Conservation (phyloP, 2,797 vertebrate genomes). For the Limnodromus scolopaceus region DNA sequence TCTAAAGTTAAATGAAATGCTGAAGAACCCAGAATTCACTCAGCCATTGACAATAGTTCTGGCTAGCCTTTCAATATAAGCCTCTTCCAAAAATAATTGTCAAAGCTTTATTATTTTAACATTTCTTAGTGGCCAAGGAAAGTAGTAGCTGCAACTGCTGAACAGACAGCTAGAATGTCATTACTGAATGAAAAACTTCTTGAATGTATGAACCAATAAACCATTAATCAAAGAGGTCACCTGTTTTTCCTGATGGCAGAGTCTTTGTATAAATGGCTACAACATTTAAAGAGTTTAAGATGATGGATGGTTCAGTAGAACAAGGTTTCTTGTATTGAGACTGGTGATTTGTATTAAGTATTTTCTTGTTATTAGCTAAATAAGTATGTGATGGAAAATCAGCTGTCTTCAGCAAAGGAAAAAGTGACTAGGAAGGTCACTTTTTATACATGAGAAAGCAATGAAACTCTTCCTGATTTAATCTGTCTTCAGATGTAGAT, state of each 20-base stretch:
- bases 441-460: neutral
- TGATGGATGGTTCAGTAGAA: neutral
- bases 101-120: neutral
- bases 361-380: neutral
- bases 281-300: neutral
- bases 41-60: neutral
- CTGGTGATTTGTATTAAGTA: neutral
- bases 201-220: neutral
- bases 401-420: neutral
- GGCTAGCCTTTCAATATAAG: neutral
- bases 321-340: neutral
- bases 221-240: neutral
- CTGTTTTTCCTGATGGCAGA: neutral
- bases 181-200: neutral
- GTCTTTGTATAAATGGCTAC: neutral
- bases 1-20: neutral
- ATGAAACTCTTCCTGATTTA: neutral
- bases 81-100: neutral
- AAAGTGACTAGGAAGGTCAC: neutral
- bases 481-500: neutral
- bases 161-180: neutral
- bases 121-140: neutral
- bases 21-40: neutral
- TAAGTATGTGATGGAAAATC: neutral
- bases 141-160: neutral